These are phyloP conservation scores for Marcusenius ussheri DNA, from an alignment of 2,113 vertebrate genomes.

Conservation along the genomic window DNA sequence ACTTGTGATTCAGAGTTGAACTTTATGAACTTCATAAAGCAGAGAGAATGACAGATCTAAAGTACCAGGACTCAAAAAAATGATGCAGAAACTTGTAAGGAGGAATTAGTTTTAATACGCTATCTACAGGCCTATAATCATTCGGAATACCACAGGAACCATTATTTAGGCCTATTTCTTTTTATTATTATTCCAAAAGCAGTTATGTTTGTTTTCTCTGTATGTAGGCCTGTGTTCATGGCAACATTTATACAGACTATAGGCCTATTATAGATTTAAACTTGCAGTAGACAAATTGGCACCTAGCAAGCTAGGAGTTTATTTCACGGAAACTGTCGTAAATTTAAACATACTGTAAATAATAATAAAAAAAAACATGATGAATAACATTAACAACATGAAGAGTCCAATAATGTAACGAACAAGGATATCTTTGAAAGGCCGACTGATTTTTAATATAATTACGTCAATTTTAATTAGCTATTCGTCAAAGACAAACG, in stretches of 20 bases:
- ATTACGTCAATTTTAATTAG: neutral
- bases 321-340: neutral
- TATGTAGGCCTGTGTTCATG: neutral
- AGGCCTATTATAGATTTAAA: neutral
- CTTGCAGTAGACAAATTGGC: neutral
- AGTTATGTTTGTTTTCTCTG: neutral
- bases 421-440: neutral
- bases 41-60: neutral
- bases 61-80: neutral
- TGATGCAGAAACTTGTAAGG: neutral
- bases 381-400: neutral
- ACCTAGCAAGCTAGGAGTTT: neutral
- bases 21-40: neutral
- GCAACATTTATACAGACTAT: neutral
- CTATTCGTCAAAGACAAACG: neutral
- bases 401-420: neutral
- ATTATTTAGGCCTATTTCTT: neutral
- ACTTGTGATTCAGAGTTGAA: neutral
- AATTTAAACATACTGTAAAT: neutral
- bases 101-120: neutral
- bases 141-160: neutral
- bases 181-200: neutral
- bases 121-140: neutral
- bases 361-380: neutral
- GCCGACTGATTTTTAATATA: neutral